Percentiles rank a stretch among this genome's conserved stretches.
phyloP scores from a whole-genome alignment of 2,888 invertebrate species.

The Drosophila nigricruria region DNA sequence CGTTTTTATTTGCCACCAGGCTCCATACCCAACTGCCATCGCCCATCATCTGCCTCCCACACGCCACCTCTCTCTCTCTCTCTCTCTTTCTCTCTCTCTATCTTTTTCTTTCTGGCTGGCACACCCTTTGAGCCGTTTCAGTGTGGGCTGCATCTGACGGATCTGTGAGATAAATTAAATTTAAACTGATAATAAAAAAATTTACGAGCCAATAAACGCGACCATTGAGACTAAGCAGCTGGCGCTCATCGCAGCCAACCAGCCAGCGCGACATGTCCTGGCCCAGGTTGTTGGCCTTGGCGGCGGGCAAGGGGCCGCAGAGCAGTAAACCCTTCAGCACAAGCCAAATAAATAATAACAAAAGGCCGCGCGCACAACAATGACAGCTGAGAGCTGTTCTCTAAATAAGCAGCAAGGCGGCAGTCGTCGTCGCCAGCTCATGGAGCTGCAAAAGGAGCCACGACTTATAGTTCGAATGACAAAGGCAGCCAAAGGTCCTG shows the following conservation, averaged over 20 bases:
- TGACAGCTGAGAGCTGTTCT: constrained; percentile 39
- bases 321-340: constrained; percentile 7
- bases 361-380: constrained; percentile 57
- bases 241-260: background rate
- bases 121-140: background rate
- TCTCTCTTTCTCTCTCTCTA: background rate
- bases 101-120: too few species aligned
- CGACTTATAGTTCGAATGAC: constrained; percentile 40
- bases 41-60: background rate
- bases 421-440: background rate
- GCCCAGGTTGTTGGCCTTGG: constrained; percentile 23
- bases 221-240: constrained; percentile 37
- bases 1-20: constrained; percentile 62
- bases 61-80: background rate
- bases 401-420: constrained; percentile 26
- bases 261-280: background rate
- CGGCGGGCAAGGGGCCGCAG: background rate
- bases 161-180: constrained; percentile 71
- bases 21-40: background rate
- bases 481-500: constrained; percentile 42
- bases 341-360: constrained; percentile 74
- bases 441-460: constrained; percentile 30
- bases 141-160: constrained; percentile 23
- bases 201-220: constrained; percentile 79
- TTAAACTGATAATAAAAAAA: constrained; percentile 79